These are phyloP conservation scores for Oreortyx pictus DNA, from an alignment of 2,797 vertebrate genomes.

Conservation along the genomic window DNA sequence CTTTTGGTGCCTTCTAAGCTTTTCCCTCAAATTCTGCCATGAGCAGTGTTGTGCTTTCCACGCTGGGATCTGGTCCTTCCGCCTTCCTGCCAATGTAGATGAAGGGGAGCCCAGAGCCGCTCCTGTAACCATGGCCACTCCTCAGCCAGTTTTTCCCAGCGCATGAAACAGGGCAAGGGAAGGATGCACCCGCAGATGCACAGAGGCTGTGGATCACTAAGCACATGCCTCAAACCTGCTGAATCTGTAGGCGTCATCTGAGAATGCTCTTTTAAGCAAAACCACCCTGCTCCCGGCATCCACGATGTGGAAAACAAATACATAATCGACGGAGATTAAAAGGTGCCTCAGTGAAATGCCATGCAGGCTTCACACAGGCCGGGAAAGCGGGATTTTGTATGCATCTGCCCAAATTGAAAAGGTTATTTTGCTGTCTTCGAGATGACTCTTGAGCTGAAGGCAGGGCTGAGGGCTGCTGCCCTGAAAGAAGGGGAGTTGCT, in stretches of 20 bases:
- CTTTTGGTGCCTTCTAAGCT: slow-evolving; percentile 19
- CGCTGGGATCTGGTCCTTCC: slow-evolving; percentile 75
- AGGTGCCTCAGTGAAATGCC: slow-evolving; percentile 68
- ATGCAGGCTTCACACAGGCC: slow-evolving; percentile 45
- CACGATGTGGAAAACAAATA: slow-evolving; percentile 37
- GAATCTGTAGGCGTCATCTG: slow-evolving; percentile 4
- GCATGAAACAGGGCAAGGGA: not conserved
- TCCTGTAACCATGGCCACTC: slow-evolving; percentile 69
- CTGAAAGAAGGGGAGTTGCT: slow-evolving; percentile 91
- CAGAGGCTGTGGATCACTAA: not conserved
- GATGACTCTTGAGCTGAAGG: slow-evolving; percentile 80
- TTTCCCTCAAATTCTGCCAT: slow-evolving; percentile 51
- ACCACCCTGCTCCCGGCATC: slow-evolving; percentile 46
- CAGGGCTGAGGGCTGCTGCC: slow-evolving; percentile 78
- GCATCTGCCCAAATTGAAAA: slow-evolving; percentile 80
- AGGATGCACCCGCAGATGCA: slow-evolving; percentile 29
- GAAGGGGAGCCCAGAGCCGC: slow-evolving; percentile 57
- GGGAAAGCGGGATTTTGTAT: slow-evolving; percentile 70
- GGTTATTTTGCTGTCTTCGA: slow-evolving; percentile 77
- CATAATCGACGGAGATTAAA: slow-evolving; percentile 50
- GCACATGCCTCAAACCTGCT: not conserved
- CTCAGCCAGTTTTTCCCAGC: slow-evolving; percentile 47
- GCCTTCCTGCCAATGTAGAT: slow-evolving; percentile 39
- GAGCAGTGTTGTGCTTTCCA: slow-evolving; percentile 54
- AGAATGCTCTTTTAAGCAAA: slow-evolving; percentile 3